phyloP scores from a whole-genome alignment of 2,888 invertebrate genomes.

The Luffia ferchaultella region DNA sequence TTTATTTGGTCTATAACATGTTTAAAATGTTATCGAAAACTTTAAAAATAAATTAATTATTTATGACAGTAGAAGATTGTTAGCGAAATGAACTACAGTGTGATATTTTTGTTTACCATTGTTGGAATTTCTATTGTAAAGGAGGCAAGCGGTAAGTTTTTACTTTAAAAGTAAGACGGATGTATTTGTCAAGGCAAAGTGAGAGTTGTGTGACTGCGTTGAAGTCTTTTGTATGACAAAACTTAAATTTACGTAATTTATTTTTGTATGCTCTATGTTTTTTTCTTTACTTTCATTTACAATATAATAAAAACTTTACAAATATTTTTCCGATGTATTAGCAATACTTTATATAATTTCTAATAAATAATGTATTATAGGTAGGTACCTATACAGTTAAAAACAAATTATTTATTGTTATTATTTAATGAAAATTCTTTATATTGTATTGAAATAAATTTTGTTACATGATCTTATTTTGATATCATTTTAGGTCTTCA shows the following conservation, averaged over 20 bases:
- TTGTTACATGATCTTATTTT: neutral
- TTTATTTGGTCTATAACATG: no score
- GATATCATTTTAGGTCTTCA: slow-evolving; percentile 64
- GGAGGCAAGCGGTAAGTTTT: slow-evolving; percentile 45
- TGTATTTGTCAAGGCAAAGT: slow-evolving; percentile 51
- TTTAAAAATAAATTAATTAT: no score
- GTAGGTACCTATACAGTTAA: neutral
- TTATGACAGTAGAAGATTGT: no score
- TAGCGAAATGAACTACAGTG: slow-evolving; percentile 33
- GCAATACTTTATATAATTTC: neutral
- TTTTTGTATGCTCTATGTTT: neutral
- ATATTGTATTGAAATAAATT: neutral
- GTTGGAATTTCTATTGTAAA: slow-evolving; percentile 25
- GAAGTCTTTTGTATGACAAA: slow-evolving; percentile 1
- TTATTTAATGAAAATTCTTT: neutral
- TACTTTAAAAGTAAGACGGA: slow-evolving; percentile 24
- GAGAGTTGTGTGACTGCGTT: slow-evolving; percentile 27
- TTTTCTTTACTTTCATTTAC: slow-evolving; percentile 12
- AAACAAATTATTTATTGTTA: neutral
- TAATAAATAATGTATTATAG: neutral
- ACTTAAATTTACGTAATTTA: neutral
- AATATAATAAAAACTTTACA: neutral
- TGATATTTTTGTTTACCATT: slow-evolving; percentile 23
- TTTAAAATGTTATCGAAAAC: no score
- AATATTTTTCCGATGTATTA: neutral